Evolutionary conservation across 2,113 vertebrate genomes (phyloP).

Genomic region (Pipa parva): DNA sequence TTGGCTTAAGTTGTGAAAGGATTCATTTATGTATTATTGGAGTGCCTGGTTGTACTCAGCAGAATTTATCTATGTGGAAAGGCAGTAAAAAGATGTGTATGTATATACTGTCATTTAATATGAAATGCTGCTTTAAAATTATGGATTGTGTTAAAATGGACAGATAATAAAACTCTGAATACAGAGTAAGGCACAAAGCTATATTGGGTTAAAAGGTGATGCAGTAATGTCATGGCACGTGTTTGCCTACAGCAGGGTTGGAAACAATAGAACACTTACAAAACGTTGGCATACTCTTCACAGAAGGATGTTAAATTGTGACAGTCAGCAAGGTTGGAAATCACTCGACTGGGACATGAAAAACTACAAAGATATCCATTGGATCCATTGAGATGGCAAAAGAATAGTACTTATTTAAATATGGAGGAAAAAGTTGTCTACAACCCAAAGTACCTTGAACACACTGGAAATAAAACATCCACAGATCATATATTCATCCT

Average conservation of each 20-base stretch:
- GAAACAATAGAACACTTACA: slow-evolving; percentile 18
- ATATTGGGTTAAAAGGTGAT: slow-evolving; percentile 3
- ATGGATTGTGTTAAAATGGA: neutral
- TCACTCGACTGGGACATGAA: slow-evolving; percentile 62
- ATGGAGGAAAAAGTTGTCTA: slow-evolving; percentile 54
- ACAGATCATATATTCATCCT: slow-evolving; percentile 86
- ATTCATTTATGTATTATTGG: no score
- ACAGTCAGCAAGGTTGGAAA: slow-evolving; percentile 56
- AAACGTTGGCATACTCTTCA: slow-evolving; percentile 35
- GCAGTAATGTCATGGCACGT: slow-evolving; percentile 1
- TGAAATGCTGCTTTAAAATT: slow-evolving; percentile 32
- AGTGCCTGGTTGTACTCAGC: no score
- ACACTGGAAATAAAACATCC: slow-evolving; percentile 70
- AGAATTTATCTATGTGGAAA: no score
- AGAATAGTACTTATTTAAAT: slow-evolving; percentile 54
- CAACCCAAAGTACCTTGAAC: slow-evolving; percentile 65
- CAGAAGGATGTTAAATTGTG: slow-evolving; percentile 49
- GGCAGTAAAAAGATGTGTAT: no score
- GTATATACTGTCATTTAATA: neutral
- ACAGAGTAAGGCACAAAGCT: neutral
- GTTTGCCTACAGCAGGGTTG: slow-evolving; percentile 26
- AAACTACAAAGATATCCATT: slow-evolving; percentile 57
- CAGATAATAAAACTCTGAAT: neutral
- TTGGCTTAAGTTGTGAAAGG: no score
- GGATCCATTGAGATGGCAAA: slow-evolving; percentile 57